Evolutionary conservation across 2,113 vertebrate genomes (phyloP).

Genomic region (Pelvicachromis taeniatus): DNA sequence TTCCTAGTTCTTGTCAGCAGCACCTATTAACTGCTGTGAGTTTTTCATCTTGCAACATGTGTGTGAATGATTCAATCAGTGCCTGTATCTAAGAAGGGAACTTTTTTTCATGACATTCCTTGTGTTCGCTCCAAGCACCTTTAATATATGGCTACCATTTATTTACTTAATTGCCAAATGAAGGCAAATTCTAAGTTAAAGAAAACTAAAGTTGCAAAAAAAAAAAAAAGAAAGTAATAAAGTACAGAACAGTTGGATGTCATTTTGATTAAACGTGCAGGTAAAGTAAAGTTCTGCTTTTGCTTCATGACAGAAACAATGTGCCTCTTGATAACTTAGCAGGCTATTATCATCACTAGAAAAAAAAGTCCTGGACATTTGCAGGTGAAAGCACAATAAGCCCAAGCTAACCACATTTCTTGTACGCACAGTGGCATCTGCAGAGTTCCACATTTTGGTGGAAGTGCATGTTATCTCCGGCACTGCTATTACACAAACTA

Average conservation of each 20-base stretch:
- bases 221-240: not conserved
- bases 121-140: not conserved
- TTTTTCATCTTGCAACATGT: not conserved
- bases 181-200: not conserved
- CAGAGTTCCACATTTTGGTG: not conserved
- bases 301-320: not conserved
- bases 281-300: not conserved
- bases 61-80: not conserved
- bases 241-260: not conserved
- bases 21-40: not conserved
- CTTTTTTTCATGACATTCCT: accelerated
- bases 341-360: not conserved
- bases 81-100: not conserved
- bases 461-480: not conserved
- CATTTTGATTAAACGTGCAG: not conserved
- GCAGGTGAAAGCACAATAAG: not conserved
- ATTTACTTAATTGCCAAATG: not conserved
- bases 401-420: not conserved
- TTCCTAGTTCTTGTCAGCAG: not conserved
- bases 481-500: not conserved
- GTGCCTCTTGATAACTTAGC: not conserved
- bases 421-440: not conserved
- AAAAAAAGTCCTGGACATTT: not conserved
- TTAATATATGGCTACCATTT: not conserved
- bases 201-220: not conserved